Conservation (phyloP, 2,113 vertebrate species). For the Poecilia latipinna region DNA sequence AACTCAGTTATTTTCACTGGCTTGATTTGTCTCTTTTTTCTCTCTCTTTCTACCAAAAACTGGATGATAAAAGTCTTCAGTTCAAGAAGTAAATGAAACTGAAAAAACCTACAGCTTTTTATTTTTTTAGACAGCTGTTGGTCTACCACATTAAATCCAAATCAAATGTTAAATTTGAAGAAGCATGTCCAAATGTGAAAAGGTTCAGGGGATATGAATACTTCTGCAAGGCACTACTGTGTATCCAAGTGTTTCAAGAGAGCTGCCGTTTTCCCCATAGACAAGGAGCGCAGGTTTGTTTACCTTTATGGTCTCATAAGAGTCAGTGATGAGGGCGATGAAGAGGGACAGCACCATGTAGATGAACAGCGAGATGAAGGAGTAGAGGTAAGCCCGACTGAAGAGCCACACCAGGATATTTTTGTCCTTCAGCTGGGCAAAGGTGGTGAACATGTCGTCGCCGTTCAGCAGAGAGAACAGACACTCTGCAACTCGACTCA, state of each 20-base stretch:
- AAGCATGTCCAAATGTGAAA: neutral
- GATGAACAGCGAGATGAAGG: constrained; percentile 97
- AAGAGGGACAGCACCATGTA: constrained; percentile 99
- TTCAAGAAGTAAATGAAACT: no score
- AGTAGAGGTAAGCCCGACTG: constrained; percentile 92
- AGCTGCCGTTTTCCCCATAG: neutral
- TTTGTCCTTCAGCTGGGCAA: constrained; percentile 92
- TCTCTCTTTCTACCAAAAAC: no score
- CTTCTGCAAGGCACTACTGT: neutral
- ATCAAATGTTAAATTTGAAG: neutral
- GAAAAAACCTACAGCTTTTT: no score
- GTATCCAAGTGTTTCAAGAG: neutral
- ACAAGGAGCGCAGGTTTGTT: neutral
- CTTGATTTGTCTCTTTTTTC: no score
- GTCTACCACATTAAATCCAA: no score
- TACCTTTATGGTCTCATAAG: constrained; percentile 98
- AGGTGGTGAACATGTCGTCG: constrained; percentile 99
- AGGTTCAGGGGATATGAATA: neutral
- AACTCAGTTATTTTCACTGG: no score
- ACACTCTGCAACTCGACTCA: constrained; percentile 93
- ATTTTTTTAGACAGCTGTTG: no score
- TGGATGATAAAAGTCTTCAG: no score
- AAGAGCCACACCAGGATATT: constrained; percentile 93
- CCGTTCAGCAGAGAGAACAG: constrained; percentile 96
- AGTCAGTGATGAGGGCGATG: constrained; percentile 96